Base-by-base conservation (phyloP, 1,140 invertebrate species). In the Elymnias hypermnestra region DNA sequence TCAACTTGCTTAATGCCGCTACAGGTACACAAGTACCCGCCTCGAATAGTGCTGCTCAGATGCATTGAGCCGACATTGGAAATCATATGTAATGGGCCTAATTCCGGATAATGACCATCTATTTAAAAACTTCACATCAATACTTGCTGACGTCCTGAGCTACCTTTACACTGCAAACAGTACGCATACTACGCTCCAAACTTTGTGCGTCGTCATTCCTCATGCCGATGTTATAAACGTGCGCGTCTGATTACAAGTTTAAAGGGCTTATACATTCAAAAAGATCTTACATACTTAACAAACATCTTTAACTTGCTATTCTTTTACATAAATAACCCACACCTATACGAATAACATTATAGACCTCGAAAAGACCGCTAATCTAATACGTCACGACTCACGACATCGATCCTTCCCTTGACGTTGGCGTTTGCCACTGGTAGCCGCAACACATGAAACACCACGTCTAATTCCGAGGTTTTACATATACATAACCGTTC, bases 301-400 rank as follows among this genome's bases (percentile, higher is more conserved):
- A 46, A 72, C 71, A 65, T 63, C 47, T 72, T 71, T 70, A 72
- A 48, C 57, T 66, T 53, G 51, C 72, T 78, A 79, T 64, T 66
- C 75, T 60, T 74, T 51, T 77, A 68, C 70, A 79, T 76, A 72
- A 77, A 74, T 74, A 74, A 69, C 71, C 78, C 76, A 81, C 71
- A 79, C 78, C 74, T 78, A 83, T 76, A 72, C 63, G 65, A 62
- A 77, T 77, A 78, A 74, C 63, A 59, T 72, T 66, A 67, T 63
- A 61, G 68, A 71, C 61, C 65, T 73, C 70, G 62, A 64, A 64
- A 65, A 76, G 73, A 78, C 68, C 67, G 64, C 69, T 77, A 79
- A 72, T 70, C 73, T 79, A 81, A 45, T 35, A 67, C 57, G 49
- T 69, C 56, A 68, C 62, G 64, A 70, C 62, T 69, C 57, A 68